phyloP scores from a whole-genome alignment of 1,140 invertebrate genomes.

The Aphelenchoides besseyi region DNA sequence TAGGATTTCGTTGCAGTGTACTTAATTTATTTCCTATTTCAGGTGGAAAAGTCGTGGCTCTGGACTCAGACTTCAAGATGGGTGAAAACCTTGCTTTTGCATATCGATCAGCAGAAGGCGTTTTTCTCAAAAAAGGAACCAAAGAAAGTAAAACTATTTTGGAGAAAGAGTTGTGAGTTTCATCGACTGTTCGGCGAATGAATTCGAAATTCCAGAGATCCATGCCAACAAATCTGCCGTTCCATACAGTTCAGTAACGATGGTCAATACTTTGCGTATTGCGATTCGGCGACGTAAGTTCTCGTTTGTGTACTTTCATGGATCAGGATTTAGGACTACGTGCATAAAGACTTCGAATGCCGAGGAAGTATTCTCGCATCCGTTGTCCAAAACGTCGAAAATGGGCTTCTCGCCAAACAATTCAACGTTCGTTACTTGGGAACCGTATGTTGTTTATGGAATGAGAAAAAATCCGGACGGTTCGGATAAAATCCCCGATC shows the following conservation, averaged over 20 bases:
- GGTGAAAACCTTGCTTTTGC: background rate
- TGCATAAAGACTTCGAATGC: constrained; percentile 46
- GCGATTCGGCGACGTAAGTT: constrained; percentile 43
- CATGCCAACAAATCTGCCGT: constrained; percentile 34
- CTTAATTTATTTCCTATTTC: too few relatives aligned
- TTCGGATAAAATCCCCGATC: constrained; percentile 32
- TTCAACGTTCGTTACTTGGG: constrained; percentile 37
- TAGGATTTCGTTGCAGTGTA: too few relatives aligned
- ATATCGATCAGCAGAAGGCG: background rate
- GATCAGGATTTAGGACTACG: constrained; percentile 32
- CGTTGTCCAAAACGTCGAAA: constrained; percentile 30
- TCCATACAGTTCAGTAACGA: constrained; percentile 46
- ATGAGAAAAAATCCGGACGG: constrained; percentile 35
- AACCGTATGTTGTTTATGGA: constrained; percentile 48
- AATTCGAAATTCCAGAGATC: constrained; percentile 27
- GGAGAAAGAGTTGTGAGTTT: background rate
- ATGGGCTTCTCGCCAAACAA: constrained; percentile 47
- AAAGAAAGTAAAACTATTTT: background rate
- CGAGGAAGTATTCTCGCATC: constrained; percentile 39
- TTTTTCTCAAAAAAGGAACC: background rate
- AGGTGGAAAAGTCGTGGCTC: too few relatives aligned
- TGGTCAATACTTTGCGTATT: constrained; percentile 45
- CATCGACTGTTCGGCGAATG: background rate
- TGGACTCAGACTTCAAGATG: background rate
- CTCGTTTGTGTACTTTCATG: constrained; percentile 18